Conservation (phyloP, 2,888 invertebrate genomes). For the Cantharis rustica region DNA sequence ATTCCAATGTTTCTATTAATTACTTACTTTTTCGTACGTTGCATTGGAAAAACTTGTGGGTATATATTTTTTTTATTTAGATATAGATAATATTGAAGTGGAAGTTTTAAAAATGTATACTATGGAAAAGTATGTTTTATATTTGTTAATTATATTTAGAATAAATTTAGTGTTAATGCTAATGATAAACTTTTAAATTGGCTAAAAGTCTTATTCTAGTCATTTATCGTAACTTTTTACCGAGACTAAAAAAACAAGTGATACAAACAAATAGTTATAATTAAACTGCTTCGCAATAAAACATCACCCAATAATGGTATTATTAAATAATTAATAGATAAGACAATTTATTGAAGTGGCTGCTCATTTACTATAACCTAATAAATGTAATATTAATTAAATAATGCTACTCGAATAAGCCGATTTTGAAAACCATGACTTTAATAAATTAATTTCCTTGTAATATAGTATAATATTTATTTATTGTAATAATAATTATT, state of each 20-base stretch:
- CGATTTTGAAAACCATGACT: constrained; percentile 22
- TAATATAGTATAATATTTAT: constrained; percentile 14
- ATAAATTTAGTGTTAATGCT: neutral
- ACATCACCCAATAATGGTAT: constrained; percentile 19
- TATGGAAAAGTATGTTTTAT: neutral
- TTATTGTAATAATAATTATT: constrained; percentile 12
- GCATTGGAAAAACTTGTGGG: neutral
- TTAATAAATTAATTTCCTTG: constrained; percentile 23
- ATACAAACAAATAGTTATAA: neutral
- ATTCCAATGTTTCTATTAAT: neutral
- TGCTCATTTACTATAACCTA: constrained; percentile 3
- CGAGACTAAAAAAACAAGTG: neutral
- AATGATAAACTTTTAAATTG: neutral
- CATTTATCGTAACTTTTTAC: constrained; percentile 17
- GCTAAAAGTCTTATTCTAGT: constrained; percentile 15
- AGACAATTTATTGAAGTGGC: neutral
- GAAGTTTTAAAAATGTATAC: neutral
- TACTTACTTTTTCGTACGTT: neutral
- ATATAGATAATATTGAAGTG: neutral
- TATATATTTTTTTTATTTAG: neutral
- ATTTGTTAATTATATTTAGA: neutral
- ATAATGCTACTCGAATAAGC: constrained; percentile 4
- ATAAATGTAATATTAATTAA: neutral
- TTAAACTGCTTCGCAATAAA: neutral
- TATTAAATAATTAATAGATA: constrained; percentile 7